Evolutionary conservation across 2,888 invertebrate species (phyloP), one percentile per base, ranked within the genome.

Genomic region (Alitta virens): DNA sequence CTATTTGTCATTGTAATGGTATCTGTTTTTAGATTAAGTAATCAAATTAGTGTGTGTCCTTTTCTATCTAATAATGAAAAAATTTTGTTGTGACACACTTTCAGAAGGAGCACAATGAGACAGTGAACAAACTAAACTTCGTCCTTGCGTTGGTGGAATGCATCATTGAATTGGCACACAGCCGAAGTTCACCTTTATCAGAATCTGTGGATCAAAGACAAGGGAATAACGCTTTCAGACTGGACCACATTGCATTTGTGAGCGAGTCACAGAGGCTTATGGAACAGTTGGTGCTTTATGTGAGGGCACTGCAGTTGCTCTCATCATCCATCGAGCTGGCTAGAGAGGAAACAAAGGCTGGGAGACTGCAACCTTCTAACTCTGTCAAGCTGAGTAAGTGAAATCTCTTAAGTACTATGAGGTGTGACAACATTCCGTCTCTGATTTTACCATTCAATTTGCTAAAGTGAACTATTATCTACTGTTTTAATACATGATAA

Each of bases 51-150:
- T n/a, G n/a, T n/a, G n/a, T n/a, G n/a, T n/a, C n/a, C n/a, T n/a
- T n/a, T n/a, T n/a, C n/a, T n/a, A n/a, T n/a, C n/a, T n/a, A n/a
- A n/a, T n/a, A n/a, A n/a, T n/a, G n/a, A n/a, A n/a, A n/a, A n/a
- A n/a, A n/a, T n/a, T n/a, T n/a, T n/a, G n/a, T n/a, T n/a, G n/a
- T n/a, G n/a, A n/a, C n/a, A n/a, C n/a, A n/a, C 12, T 33, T 33
- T 3, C 55, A 68, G 68, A 63, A 46, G 42, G 63, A 64, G 49
- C 68, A 68, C 64, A 68, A 66, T 38, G 68, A 66, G 82, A 95
- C 94, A 52, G 86, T 99, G 83, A 94, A 95, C 23, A 98, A 98
- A 84, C 86, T 99, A 72, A 94, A 96, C 85, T 99, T 98, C 85
- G 95, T 98, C 68, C 86, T 95, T 75, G 94, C 96, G 67, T 85